Base-by-base conservation (phyloP, 2,888 invertebrate species). In the Ophion ellenae region DNA sequence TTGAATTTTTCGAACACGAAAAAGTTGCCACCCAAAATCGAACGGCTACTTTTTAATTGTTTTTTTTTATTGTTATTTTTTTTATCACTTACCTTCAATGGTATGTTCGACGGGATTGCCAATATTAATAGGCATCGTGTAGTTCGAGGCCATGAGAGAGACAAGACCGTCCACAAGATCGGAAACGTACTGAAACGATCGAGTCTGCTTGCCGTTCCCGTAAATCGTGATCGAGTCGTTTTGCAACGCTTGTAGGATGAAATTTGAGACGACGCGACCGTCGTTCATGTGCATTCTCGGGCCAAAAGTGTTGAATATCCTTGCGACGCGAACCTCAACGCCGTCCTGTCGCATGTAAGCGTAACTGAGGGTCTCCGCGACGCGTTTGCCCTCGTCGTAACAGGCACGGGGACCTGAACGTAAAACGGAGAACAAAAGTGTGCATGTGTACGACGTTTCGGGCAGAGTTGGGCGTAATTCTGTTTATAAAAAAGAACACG, bases 251-350 rank as follows among this genome's bases (percentile, higher is more conserved):
- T 99, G 99, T 88, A 99, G 96, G 88, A 99, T 98, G 92, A 99
- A 99, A 95, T 99, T 99, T 17, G 99, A 99, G 1, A 99, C 99
- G 0, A 99, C 99, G 61, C 99, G 95, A 0, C 99, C 99, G 94
- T 99, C 99, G 87, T 99, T 98, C 96, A 98, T 98, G 92, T 99
- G 99, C 99, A 99, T 99, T 90, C 99, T 95, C 0, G 99, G 99
- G 0, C 99, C 99, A 93, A 98, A 99, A 0, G 99, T 99, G 94
- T 99, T 99, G 94, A 99, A 99, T 90, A 99, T 99, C 88, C 99
- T 95, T 1, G 99, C 99, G 10, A 99, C 99, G 76, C 99, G 95
- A 0, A 99, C 98, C 67, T 97, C 96, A 40, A 99, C 98, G 73
- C 97, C 97, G 94, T 99, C 99, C 95, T 99, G 99, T 92, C 99